Evolutionary conservation across 2,888 invertebrate species (phyloP), one percentile per base, ranked within the genome.

Genomic region (Heliconius sara): DNA sequence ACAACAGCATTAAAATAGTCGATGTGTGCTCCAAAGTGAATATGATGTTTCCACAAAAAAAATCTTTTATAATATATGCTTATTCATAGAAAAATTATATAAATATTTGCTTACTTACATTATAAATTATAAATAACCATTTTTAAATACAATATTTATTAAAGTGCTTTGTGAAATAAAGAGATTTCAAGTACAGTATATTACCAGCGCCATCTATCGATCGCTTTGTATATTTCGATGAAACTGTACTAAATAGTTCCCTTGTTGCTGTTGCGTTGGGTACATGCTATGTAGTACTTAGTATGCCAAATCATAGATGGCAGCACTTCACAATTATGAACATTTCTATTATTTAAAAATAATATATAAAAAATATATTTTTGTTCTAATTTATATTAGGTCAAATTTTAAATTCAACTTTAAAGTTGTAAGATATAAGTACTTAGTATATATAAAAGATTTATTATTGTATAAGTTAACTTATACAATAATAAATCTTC

Each of bases 161-260:
- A 60, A 57, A 63, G 7, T n/a, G 22, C 9, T 34, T 12, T 34
- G 30, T 19, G 1, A 3, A n/a, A 13, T 13, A n/a, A 39, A 22
- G 6, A 13, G 47, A n/a, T 52, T 34, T 34, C 27, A 13, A 16
- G 5, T 25, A 30, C 10, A 4, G 3, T 9, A 57, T 6, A 57
- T 9, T 78, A 60, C 39, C 67, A 73, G 57, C 73, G 78, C 78
- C 78, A 78, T 78, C 78, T 78, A 39, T 78, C 57, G 22, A 30
- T 5, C 0, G 3, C 5, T 30, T 30, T 12, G 1, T 30, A 7
- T 10, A 76, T 16, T 76, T 47, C 43, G 6, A 76, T 47, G 30
- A 30, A 66, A 19, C 19, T 3, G 7, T 34, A 73, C 72, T 7
- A 57, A 6, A 34, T 30, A 34, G n/a, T 73, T 7, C 7, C 22